Conservation (phyloP, 2,797 vertebrate genomes). For the Gallinago solitaria region DNA sequence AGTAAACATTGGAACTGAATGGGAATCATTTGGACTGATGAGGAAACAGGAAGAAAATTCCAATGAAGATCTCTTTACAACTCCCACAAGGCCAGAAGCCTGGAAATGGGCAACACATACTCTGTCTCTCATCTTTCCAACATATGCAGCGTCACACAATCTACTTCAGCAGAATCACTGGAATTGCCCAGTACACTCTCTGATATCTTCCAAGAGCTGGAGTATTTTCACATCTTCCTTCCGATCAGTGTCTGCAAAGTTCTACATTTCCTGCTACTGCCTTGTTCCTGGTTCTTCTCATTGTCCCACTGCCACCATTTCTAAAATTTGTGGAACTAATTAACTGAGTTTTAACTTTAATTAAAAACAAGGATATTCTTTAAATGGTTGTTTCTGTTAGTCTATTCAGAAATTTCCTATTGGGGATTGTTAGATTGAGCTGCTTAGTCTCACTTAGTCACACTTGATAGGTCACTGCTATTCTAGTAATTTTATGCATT, state of each 20-base stretch:
- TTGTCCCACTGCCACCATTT: background rate
- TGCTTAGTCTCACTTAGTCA: background rate
- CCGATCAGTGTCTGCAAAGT: background rate
- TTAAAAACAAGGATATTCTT: background rate
- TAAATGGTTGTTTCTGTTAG: background rate
- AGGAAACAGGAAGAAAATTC: background rate
- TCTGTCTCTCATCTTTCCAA: background rate
- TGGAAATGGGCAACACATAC: background rate
- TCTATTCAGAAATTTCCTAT: background rate
- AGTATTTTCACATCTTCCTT: background rate
- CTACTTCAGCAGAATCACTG: background rate
- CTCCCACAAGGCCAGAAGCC: background rate
- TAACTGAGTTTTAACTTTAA: background rate
- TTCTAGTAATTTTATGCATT: background rate
- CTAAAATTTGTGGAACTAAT: background rate
- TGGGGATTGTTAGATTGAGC: background rate
- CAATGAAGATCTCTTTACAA: background rate
- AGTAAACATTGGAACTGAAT: background rate
- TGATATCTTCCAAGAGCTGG: background rate
- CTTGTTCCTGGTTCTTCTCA: background rate
- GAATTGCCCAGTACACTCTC: background rate
- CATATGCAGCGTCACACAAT: background rate
- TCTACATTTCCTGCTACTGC: background rate
- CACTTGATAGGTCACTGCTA: background rate
- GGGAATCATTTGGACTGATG: background rate